Percentiles rank a stretch among this genome's conserved stretches.
phyloP scores from a whole-genome alignment of 23 tunicate species.

The Oikopleura dioica region DNA sequence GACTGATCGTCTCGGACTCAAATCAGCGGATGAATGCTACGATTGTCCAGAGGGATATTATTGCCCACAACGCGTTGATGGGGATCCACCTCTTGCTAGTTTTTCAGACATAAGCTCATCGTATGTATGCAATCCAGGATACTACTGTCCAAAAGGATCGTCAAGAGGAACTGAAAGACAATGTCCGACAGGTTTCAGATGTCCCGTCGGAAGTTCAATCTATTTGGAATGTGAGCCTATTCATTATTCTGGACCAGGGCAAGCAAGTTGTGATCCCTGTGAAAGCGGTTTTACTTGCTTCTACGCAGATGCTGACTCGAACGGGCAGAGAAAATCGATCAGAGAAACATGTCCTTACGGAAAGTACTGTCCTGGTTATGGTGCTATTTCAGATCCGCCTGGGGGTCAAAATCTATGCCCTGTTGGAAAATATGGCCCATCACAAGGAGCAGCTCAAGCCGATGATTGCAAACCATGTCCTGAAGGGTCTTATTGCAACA shows the following conservation, averaged over 20 bases:
- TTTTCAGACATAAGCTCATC: slow-evolving; percentile 42
- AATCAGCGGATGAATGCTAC: slow-evolving; percentile 1
- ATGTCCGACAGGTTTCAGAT: neutral
- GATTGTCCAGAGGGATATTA: neutral
- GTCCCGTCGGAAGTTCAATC: neutral
- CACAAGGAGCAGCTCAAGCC: slow-evolving; percentile 10
- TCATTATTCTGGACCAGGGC: neutral
- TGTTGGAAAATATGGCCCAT: neutral
- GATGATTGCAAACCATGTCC: slow-evolving; percentile 33
- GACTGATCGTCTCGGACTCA: neutral
- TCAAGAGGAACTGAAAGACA: neutral
- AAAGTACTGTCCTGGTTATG: neutral
- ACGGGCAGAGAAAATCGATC: neutral
- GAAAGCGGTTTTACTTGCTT: no score
- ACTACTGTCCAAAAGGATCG: slow-evolving; percentile 16
- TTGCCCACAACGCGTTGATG: neutral
- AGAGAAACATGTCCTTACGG: neutral
- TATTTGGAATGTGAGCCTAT: slow-evolving; percentile 12
- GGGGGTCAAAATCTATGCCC: neutral
- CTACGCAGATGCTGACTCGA: neutral
- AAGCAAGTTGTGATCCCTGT: neutral
- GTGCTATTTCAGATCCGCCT: neutral
- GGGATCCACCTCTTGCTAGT: neutral
- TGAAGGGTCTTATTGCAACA: slow-evolving; percentile 42
- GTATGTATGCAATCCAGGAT: slow-evolving; percentile 37